Evolutionary conservation across 2,113 vertebrate species (phyloP), one percentile per base, ranked within the genome.

Genomic region (Neolamprologus sp.): DNA sequence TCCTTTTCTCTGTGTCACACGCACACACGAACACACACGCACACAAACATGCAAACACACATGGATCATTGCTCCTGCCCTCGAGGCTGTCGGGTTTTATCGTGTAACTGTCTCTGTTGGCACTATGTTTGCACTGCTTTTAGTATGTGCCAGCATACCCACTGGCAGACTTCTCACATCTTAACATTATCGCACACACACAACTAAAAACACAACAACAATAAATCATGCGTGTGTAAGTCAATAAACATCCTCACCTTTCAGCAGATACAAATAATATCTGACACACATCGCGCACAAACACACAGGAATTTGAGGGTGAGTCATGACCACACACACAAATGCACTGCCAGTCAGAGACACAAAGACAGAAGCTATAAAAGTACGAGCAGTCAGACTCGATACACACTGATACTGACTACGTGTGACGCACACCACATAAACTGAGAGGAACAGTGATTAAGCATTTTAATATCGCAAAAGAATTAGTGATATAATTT

Each of bases 61-160:
- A 90, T 4, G 10, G 82, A 90, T 91, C 84, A 81, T 73, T 85
- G 87, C 49, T 85, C 73, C 60, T 60, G 83, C 86, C 92, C 92
- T 88, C 11, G 2, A 87, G 94, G 68, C 84, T 92, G 90, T 87
- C 37, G 42, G 68, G 79, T 91, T 91, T 92, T 87, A 92, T 90
- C 86, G 65, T 86, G 88, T 85, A 84, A 81, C 88, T 73, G 85
- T 85, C 37, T 90, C 83, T 87, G 65, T 85, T 91, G 88, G 81
- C 54, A 71, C 83, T 87, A 83, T 93, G 86, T 85, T 92, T 86
- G 85, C 33, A 78, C 60, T 71, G 88, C 90, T 86, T 86, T 90
- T 86, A 91, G 89, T 31, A 31, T 8, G 86, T 84, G 88, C 90
- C 90, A 87, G 42, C 85, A 55, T 86, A 71, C 87, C 91, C 88